A percentile compares a stretch with the other conserved stretches of the same genome.
Conservation (phyloP, 2,113 vertebrate species). For the Gallinago paraguaiae region DNA sequence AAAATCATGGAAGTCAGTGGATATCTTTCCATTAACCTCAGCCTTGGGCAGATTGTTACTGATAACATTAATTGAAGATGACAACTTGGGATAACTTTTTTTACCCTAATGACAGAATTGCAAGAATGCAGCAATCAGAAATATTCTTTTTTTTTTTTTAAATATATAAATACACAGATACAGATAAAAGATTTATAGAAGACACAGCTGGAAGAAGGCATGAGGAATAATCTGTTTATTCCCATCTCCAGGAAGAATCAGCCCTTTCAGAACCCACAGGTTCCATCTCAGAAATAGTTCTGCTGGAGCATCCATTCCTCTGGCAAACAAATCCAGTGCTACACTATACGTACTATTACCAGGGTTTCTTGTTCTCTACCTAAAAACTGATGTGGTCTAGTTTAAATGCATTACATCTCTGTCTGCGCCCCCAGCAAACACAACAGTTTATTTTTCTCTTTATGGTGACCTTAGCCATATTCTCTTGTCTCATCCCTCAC, state of each 20-base stretch:
- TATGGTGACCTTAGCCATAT: background rate
- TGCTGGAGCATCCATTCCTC: background rate
- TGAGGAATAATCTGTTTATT: background rate
- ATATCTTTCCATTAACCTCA: background rate
- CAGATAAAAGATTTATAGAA: background rate
- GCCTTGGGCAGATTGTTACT: background rate
- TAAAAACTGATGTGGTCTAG: background rate
- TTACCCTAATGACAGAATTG: background rate
- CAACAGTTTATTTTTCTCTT: background rate
- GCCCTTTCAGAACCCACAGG: background rate
- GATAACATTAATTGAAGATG: background rate
- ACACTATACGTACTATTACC: background rate
- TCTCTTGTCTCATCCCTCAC: background rate
- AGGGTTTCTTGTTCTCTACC: background rate
- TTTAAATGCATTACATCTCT: background rate
- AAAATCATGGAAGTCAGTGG: background rate
- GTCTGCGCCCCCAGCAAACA: background rate
- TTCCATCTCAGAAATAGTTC: background rate
- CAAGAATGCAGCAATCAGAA: background rate
- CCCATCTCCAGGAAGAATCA: background rate
- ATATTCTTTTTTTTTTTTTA: background rate
- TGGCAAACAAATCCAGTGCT: background rate
- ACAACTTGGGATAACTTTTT: background rate
- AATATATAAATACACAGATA: too few species aligned
- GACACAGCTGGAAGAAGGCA: background rate